These are phyloP conservation scores for Hybognathus amarus DNA, from an alignment of 2,797 vertebrate species.

Conservation along the genomic window DNA sequence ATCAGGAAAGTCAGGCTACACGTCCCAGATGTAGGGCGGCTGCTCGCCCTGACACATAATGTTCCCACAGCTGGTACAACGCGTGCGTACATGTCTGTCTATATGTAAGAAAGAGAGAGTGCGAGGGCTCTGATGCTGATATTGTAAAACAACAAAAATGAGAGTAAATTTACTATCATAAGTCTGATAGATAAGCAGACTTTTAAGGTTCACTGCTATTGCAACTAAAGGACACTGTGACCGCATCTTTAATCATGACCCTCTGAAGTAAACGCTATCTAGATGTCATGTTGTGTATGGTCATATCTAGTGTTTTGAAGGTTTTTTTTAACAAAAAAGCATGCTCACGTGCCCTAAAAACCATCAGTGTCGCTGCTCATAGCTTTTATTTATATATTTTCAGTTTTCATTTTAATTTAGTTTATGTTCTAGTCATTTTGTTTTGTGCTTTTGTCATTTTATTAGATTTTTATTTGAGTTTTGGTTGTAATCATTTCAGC, in stretches of 20 bases:
- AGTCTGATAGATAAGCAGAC: conserved; percentile 28
- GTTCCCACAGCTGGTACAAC: conserved; percentile 20
- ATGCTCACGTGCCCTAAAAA: not conserved
- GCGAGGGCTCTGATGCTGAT: not conserved
- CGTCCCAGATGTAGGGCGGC: not conserved
- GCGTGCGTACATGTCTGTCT: not conserved
- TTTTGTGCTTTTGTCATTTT: not conserved
- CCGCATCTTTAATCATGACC: not conserved
- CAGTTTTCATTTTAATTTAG: not conserved
- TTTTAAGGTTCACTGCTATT: conserved; percentile 24
- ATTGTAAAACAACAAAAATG: not conserved
- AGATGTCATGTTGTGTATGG: not conserved
- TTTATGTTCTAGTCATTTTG: not conserved
- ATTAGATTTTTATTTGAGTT: not conserved
- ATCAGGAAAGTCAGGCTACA: conserved; percentile 20
- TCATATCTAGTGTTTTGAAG: conserved; percentile 14
- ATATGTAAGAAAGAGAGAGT: not conserved
- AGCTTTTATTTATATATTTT: not conserved
- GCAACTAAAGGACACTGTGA: conserved; percentile 6
- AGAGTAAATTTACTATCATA: not conserved
- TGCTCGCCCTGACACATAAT: conserved; percentile 17
- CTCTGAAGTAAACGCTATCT: not conserved
- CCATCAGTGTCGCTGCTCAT: not conserved
- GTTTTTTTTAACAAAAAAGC: not conserved
- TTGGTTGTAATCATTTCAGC: not conserved